phyloP scores from a whole-genome alignment of 2,797 vertebrate species.

The Sciaenops ocellatus region DNA sequence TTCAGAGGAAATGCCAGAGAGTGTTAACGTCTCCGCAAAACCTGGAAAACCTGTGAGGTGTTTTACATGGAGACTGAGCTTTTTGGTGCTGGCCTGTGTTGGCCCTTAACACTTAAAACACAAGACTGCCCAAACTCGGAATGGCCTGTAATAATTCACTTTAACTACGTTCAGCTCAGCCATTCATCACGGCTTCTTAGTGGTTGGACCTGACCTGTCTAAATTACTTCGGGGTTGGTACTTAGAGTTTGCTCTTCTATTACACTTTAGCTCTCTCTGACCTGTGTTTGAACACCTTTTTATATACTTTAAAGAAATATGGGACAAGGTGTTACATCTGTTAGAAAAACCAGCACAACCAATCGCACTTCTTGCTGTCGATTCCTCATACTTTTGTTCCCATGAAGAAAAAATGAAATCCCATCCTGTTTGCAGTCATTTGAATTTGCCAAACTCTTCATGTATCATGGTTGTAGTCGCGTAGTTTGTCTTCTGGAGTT shows the following conservation, averaged over 20 bases:
- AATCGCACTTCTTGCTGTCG: no score
- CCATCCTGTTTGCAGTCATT: not conserved
- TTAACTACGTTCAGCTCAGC: slow-evolving; percentile 10
- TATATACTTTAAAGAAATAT: no score
- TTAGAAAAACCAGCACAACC: no score
- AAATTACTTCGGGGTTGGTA: slow-evolving; percentile 7
- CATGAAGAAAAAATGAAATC: not conserved
- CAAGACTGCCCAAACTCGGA: slow-evolving; percentile 4
- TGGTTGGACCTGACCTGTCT: slow-evolving; percentile 8
- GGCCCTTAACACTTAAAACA: not conserved
- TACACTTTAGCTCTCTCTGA: not conserved
- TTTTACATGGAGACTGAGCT: slow-evolving; percentile 36
- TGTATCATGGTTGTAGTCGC: no score
- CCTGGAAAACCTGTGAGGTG: slow-evolving; percentile 45
- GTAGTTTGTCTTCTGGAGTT: no score
- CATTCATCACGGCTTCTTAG: slow-evolving; percentile 5
- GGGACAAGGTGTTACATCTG: no score
- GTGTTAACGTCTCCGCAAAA: slow-evolving; percentile 60
- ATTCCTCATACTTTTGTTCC: not conserved
- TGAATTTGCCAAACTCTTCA: no score
- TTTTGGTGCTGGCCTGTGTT: slow-evolving; percentile 9
- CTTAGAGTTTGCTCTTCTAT: not conserved
- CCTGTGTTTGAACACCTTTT: not conserved
- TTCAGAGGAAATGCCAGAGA: slow-evolving; percentile 64
- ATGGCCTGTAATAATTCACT: slow-evolving; percentile 19